phyloP scores from a whole-genome alignment of 2,888 invertebrate species.

The Phyto melanocephala region DNA sequence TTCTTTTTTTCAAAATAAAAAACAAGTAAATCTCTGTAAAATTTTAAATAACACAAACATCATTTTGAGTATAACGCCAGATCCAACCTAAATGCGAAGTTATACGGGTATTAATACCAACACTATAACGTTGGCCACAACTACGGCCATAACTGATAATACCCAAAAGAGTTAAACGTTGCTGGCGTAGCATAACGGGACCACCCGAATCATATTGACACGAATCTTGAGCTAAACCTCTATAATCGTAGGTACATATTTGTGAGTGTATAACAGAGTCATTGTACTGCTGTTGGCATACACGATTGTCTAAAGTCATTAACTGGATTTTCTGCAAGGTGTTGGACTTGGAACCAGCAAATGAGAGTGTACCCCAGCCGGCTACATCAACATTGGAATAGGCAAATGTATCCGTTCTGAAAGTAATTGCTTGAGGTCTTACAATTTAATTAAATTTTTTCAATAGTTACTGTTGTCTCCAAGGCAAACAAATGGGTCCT shows the following conservation, averaged over 20 bases:
- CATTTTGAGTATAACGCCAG: constrained; percentile 70
- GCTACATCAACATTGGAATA: constrained; percentile 69
- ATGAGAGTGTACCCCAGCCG: constrained; percentile 81
- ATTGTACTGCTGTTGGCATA: constrained; percentile 68
- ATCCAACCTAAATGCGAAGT: constrained; percentile 81
- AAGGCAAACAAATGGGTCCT: constrained; percentile 83
- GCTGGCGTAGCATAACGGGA: constrained; percentile 79
- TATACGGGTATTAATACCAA: constrained; percentile 81
- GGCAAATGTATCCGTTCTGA: constrained; percentile 66
- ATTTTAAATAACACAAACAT: constrained; percentile 67
- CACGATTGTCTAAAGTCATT: constrained; percentile 71
- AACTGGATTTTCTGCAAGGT: constrained; percentile 80
- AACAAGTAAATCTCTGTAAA: neutral
- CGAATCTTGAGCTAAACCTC: constrained; percentile 77
- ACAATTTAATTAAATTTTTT: neutral
- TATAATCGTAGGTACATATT: constrained; percentile 71
- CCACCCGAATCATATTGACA: constrained; percentile 81
- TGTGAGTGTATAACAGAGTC: constrained; percentile 65
- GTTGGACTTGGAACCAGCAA: constrained; percentile 79
- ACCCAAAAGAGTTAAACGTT: constrained; percentile 79
- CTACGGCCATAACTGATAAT: constrained; percentile 80
- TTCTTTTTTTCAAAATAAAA: neutral
- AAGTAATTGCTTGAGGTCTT: neutral
- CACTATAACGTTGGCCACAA: constrained; percentile 79
- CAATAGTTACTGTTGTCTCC: constrained; percentile 73